Evolutionary conservation across 2,888 invertebrate species (phyloP), one percentile per base, ranked within the genome.

Genomic region (Falcaria lacertinaria): DNA sequence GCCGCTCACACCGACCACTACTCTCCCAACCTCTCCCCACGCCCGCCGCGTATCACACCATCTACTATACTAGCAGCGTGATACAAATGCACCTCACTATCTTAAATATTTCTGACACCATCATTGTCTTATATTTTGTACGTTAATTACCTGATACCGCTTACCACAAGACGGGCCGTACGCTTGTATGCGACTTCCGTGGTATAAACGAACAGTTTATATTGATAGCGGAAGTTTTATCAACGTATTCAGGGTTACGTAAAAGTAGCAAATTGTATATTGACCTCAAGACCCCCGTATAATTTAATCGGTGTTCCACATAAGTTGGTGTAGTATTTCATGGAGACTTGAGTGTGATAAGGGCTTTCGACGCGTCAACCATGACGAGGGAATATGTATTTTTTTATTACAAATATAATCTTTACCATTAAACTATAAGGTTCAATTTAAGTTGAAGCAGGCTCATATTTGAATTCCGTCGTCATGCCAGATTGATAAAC

Each of bases 261-360:
- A n/a, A n/a, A n/a, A n/a, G n/a, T n/a, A n/a, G n/a, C n/a, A n/a
- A n/a, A n/a, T n/a, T n/a, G n/a, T n/a, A n/a, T n/a, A n/a, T n/a
- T n/a, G n/a, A n/a, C 19, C 4, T 6, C 19, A 19, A 6, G 4
- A 6, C 3, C 19, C 19, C 17, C 17, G 22, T 8, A 15, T 34
- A 2, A 15, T 15, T 6, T 8, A 2, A 14, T 7, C 13, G 15
- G 33, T 33, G 33, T 33, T 13, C 8, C 8, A 41, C 41, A 35
- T 33, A 45, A 35, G 37, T 15, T 15, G 39, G 48, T 48, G 45
- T 45, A 43, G 41, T 38, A 41, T 36, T 39, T 39, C 48, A 45
- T 49, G 54, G 50, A 57, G 53, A 55, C 62, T 54, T 60, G 63
- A 69, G 71, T 74, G 72, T 73, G 73, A 69, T 60, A 55, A 62